phyloP scores from a whole-genome alignment of 92 coral and sea anemone species.

The Palythoa grandiflora region DNA sequence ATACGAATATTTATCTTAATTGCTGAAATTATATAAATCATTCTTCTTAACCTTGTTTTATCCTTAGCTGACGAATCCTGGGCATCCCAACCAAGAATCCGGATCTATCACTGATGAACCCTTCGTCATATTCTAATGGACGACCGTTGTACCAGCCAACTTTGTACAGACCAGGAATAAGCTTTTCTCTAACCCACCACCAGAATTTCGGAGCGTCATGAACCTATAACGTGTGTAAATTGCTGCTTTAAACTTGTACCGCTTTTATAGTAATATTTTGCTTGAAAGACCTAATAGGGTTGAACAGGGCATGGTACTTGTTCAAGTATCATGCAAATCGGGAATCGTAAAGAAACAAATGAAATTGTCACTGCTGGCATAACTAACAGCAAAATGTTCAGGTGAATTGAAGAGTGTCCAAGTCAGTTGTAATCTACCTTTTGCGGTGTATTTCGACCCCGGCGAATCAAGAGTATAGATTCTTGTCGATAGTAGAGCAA shows the following conservation, averaged over 20 bases:
- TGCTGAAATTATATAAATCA: background rate
- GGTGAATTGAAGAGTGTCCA: too few species aligned
- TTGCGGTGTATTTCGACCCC: too few species aligned
- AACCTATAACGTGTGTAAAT: conserved; percentile 31
- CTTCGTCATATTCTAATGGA: conserved; percentile 69
- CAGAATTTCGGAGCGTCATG: conserved; percentile 65
- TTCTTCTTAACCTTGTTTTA: conserved; percentile 64
- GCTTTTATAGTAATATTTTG: background rate
- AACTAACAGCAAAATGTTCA: too few species aligned
- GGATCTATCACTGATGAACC: conserved; percentile 62
- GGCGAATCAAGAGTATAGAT: too few species aligned
- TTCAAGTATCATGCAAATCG: too few species aligned
- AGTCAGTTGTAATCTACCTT: too few species aligned
- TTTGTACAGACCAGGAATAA: conserved; percentile 70
- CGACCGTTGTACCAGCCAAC: conserved; percentile 80
- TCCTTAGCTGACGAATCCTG: conserved; percentile 74
- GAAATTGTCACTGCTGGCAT: too few species aligned
- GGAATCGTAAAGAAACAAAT: too few species aligned
- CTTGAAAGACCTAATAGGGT: too few species aligned
- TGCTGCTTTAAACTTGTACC: background rate
- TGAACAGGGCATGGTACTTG: too few species aligned
- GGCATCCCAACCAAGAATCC: conserved; percentile 87
- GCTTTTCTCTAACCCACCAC: conserved; percentile 65
- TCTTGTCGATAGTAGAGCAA: too few species aligned
- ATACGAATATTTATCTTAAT: background rate